Conservation (phyloP, 2,797 vertebrate genomes). For the Helicolenus hilgendorfi region DNA sequence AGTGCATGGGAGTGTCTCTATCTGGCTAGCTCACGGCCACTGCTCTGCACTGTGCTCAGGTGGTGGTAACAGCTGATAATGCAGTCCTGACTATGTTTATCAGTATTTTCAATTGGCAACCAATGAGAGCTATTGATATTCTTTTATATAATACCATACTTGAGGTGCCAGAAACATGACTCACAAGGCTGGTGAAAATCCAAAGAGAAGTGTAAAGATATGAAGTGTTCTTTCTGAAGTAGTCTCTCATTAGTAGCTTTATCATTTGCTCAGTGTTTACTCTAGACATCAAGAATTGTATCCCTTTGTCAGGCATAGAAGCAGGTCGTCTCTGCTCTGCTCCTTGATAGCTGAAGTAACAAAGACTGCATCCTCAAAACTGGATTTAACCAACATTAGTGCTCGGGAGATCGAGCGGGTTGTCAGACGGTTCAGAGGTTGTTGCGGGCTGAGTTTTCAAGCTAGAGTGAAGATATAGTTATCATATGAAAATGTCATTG, state of each 20-base stretch:
- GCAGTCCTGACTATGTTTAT: too few relatives aligned
- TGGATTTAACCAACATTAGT: slow-evolving; percentile 14
- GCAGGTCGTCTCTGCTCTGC: slow-evolving; percentile 20
- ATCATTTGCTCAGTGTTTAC: not conserved
- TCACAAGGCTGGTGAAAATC: not conserved
- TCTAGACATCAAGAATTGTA: not conserved
- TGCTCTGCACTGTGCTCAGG: too few relatives aligned
- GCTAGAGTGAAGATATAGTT: too few relatives aligned
- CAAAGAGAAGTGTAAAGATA: not conserved
- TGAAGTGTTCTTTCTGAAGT: not conserved
- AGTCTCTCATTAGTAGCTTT: not conserved
- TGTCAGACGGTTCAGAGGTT: too few relatives aligned
- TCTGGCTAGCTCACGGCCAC: too few relatives aligned
- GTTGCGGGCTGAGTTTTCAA: too few relatives aligned
- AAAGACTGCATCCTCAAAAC: slow-evolving; percentile 12
- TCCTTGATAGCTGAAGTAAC: slow-evolving; percentile 25
- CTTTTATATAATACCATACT: not conserved
- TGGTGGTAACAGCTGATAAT: not conserved
- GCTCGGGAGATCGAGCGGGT: not conserved
- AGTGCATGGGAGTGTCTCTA: not conserved
- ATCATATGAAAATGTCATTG: too few relatives aligned
- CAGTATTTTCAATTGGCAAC: not conserved
- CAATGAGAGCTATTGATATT: not conserved
- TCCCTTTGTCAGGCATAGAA: not conserved
- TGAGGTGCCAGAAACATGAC: not conserved